These are phyloP conservation scores for Arvicanthis niloticus DNA, from an alignment of 2,113 vertebrate genomes.

Conservation along the genomic window DNA sequence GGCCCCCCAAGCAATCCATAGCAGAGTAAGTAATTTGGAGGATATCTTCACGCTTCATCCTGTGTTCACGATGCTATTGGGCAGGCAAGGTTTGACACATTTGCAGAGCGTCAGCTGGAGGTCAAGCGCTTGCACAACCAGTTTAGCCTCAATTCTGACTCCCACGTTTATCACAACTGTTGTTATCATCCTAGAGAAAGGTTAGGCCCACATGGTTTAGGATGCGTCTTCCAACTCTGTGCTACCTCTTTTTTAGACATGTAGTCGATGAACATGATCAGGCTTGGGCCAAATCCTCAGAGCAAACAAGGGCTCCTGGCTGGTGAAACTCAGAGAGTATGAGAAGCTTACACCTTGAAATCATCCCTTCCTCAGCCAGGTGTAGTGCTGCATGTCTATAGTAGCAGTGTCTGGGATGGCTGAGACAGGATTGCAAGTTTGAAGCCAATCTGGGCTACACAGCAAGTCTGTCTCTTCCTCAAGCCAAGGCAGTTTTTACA, in stretches of 20 bases:
- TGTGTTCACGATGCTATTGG: not conserved
- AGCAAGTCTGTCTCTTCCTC: not conserved
- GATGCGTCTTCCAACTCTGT: not conserved
- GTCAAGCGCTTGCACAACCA: not conserved
- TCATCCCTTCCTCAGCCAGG: not conserved
- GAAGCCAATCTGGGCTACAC: not conserved
- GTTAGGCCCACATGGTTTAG: no score
- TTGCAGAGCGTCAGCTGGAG: not conserved
- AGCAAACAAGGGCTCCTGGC: not conserved
- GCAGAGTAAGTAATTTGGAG: not conserved
- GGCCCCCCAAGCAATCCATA: not conserved
- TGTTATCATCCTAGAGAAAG: not conserved
- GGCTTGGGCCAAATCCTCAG: not conserved
- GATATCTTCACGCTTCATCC: not conserved
- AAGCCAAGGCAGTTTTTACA: not conserved
- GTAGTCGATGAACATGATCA: rapidly evolving
- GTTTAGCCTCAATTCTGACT: not conserved
- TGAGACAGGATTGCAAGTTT: not conserved
- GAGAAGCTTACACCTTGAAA: conserved; percentile 17
- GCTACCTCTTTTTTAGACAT: not conserved
- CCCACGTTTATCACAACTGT: not conserved
- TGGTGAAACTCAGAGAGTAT: not conserved
- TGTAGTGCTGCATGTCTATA: no score
- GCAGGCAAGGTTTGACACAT: not conserved
- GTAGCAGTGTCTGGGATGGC: not conserved